Base-by-base conservation (phyloP, 2,113 vertebrate genomes). In the Antechinus flavipes region DNA sequence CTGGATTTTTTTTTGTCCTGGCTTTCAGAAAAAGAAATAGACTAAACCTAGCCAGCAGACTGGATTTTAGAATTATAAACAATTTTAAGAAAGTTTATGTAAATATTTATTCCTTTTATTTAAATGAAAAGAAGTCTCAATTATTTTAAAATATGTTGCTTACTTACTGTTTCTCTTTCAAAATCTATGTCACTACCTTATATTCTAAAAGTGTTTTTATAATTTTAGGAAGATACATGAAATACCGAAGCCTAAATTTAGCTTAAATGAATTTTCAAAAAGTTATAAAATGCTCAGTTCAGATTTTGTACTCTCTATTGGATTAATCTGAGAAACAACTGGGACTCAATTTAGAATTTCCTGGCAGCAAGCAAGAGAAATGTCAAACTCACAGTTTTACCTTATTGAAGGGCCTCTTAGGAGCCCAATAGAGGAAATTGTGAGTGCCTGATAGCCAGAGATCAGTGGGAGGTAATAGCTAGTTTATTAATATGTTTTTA, bases 381-480 rank as follows among this genome's bases (percentile, higher is more conserved):
- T 58, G 97, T 98, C 98, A 98, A 98, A 98, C 96, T 98, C 97
- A 97, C 96, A 98, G 97, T 98, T 99, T 98, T 98, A 95, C 96
- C 98, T 98, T 98, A 98, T 98, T 98, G 98, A 98, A 98, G 97
- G 98, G 95, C 98, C 98, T 98, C 98, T 98, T 98, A 98, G 98
- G 98, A 98, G 98, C 97, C 97, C 98, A 98, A 35, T 97, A 98
- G 97, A 98, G 98, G 97, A 96, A 98, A 96, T 91, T 97, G 95
- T 97, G 93, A 97, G 96, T 98, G 98, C 93, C 97, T 98, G 94
- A 95, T 98, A 98, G 97, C 97, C 97, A 98, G 97, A 1, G 0
- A 98, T 97, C 97, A 96, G 97, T 97, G 96, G 98, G 98, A 98
- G 97, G 98, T 98, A 98, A 98, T 98, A 98, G 98, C 98, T 98